Evolutionary conservation across 2,113 vertebrate genomes (phyloP), one percentile per base, ranked within the genome.

Genomic region (Anser brachyrhynchus): DNA sequence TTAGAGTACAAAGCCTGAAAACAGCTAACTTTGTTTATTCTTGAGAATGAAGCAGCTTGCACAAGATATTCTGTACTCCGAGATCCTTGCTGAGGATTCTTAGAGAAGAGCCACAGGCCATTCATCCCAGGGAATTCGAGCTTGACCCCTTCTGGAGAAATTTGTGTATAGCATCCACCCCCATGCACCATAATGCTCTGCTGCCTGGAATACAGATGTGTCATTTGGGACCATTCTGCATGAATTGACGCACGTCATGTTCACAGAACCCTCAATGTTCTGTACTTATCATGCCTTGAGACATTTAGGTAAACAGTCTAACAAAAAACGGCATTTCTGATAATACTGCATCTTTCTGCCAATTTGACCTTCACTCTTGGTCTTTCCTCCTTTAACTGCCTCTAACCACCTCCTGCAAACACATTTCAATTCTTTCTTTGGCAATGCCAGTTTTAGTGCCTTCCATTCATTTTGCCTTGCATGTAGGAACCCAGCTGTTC

Each of bases 391-490:
- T 85, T 69, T 67, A 4, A 11, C 58, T 10, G 1, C 26, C 4
- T 52, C 13, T 25, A 59, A 20, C 3, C 14, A 8, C 29, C 14
- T 70, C 62, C 58, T 46, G 33, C 62, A 51, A 75, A 25, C 10
- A 11, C 37, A 7, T 44, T 44, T 43, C 44, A 19, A 22, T n/a
- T 3, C 0, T 29, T 78, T 33, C 33, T 39, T n/a, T 41, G 37
- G 20, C 11, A 6, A 17, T 9, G 10, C 12, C 31, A 0, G 1
- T 51, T 65, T 70, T 44, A 18, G 1, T 1, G 8, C 10, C 37
- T 84, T 51, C 31, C 21, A 26, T 28, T 18, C 7, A 2, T 10
- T 4, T 1, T 43, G 26, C 43, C n/a, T 67, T 1, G 11, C 28
- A 2, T 0, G 3, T 11, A 26, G 10, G 17, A 35, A 25, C 39